A percentile compares a stretch with the other conserved stretches of the same genome.
Conservation (phyloP, 2,797 vertebrate species). For the Tinamus major region DNA sequence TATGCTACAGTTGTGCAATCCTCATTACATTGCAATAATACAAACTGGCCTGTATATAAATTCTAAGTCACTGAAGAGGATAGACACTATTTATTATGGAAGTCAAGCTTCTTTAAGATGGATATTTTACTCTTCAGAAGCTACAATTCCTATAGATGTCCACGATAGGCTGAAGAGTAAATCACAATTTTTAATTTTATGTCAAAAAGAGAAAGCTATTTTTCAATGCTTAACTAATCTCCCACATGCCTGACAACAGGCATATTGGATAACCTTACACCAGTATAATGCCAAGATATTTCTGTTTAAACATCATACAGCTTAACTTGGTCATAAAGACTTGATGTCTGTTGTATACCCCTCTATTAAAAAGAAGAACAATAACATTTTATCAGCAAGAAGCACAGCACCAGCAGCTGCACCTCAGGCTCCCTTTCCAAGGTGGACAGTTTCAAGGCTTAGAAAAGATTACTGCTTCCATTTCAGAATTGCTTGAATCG, state of each 20-base stretch:
- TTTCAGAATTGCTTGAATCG: background rate
- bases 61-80: background rate
- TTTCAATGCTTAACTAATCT: background rate
- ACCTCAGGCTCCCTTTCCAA: background rate
- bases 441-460: background rate
- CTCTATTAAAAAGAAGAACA: background rate
- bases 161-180: background rate
- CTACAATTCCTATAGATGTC: background rate
- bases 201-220: background rate
- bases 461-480: background rate
- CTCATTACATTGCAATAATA: background rate
- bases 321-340: background rate
- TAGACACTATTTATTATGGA: background rate
- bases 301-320: background rate
- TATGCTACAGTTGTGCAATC: background rate
- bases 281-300: background rate
- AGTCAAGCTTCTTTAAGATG: background rate
- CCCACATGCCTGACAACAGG: rapidly evolving
- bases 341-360: rapidly evolving
- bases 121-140: background rate
- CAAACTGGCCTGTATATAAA: background rate
- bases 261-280: background rate
- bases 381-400: background rate
- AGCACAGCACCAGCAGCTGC: background rate
- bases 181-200: background rate